These are phyloP conservation scores for Horisme vitalbata DNA, from an alignment of 2,888 invertebrate genomes.

Conservation along the genomic window DNA sequence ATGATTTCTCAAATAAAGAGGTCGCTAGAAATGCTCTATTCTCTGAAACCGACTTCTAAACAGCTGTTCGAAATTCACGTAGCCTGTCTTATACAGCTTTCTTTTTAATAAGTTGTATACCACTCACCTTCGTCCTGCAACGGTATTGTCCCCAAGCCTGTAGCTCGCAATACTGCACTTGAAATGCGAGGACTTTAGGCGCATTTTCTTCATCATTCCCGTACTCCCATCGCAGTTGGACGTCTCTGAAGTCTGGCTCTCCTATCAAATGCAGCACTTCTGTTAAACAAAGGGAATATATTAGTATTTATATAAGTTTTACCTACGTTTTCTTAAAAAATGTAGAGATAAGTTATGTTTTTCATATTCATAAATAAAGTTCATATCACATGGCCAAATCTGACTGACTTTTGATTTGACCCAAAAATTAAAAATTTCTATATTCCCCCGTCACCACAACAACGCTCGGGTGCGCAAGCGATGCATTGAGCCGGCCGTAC, in stretches of 20 bases:
- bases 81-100: no score
- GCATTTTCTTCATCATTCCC: conserved; percentile 61
- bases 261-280: conserved; percentile 84
- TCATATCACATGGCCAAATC: conserved; percentile 7
- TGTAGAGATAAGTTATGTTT: no score
- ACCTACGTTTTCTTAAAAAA: no score
- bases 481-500: conserved; percentile 62
- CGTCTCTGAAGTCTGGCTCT: conserved; percentile 86
- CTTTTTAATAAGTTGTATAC: no score
- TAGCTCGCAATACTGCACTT: conserved; percentile 89
- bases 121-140: conserved; percentile 86
- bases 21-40: no score
- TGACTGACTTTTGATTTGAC: conserved; percentile 6
- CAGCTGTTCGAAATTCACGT: no score
- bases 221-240: conserved; percentile 85
- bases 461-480: conserved; percentile 51
- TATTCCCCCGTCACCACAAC: conserved; percentile 11
- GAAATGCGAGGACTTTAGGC: conserved; percentile 83
- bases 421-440: conserved; percentile 22
- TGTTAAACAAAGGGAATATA: conserved; percentile 60
- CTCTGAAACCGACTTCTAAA: no score
- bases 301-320: no score
- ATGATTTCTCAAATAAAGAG: no score
- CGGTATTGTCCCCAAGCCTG: conserved; percentile 91
- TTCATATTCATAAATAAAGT: conserved; percentile 3